Percentiles rank a stretch among this genome's conserved stretches.
Conservation (phyloP, 2,888 invertebrate species). For the Callyntrura sp. region DNA sequence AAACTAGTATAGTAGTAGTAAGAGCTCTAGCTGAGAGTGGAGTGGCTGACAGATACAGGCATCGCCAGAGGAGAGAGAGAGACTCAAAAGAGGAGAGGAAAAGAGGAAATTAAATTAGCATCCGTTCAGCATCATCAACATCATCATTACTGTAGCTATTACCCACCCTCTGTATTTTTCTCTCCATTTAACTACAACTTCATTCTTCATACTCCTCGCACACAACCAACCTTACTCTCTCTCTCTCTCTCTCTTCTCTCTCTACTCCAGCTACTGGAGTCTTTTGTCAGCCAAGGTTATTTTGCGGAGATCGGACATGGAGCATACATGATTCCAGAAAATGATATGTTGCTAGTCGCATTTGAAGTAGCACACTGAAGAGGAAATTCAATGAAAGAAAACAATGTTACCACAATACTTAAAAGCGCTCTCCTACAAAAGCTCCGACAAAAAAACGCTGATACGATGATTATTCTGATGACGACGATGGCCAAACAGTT, state of each 20-base stretch:
- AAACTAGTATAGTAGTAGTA: not conserved
- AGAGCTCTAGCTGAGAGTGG: not conserved
- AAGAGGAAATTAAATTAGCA: constrained; percentile 70
- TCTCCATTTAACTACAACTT: not conserved
- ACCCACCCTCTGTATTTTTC: not conserved
- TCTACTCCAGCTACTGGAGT: not conserved
- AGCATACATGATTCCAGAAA: not conserved
- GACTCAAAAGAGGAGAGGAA: constrained; percentile 7
- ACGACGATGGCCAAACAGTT: constrained; percentile 24
- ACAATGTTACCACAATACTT: not conserved
- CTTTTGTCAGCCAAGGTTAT: constrained; percentile 18
- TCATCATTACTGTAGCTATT: not conserved
- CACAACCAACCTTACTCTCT: not conserved
- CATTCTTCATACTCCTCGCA: not conserved
- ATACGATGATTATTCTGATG: not conserved
- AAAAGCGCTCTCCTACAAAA: not conserved
- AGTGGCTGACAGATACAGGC: not conserved
- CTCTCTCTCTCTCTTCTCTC: not conserved
- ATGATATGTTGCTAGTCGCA: not conserved
- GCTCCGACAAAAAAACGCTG: not conserved
- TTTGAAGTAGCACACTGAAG: not conserved
- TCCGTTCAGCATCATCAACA: constrained; percentile 39
- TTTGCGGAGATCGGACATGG: constrained; percentile 5
- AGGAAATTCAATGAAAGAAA: not conserved
- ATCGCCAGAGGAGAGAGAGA: not conserved